Evolutionary conservation across 2,797 vertebrate genomes (phyloP).

Genomic region (Carduelis carduelis): DNA sequence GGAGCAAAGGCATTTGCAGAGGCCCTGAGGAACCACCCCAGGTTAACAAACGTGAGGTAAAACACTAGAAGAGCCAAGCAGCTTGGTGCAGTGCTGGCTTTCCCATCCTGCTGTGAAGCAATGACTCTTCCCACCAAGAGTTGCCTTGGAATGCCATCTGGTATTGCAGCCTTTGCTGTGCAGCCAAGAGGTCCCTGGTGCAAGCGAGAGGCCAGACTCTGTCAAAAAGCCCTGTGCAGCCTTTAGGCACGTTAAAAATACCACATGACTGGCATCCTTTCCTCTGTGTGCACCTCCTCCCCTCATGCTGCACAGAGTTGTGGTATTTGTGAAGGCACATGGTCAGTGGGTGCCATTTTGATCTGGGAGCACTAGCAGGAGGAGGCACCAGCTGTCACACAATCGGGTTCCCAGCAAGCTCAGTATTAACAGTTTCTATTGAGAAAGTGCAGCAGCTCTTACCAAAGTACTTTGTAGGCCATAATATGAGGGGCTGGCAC

Average conservation of each 20-base stretch:
- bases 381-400: background rate
- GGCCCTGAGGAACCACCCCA: conserved; percentile 85
- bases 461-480: background rate
- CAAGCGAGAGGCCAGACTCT: background rate
- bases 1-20: conserved; percentile 90
- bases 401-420: background rate
- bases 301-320: background rate
- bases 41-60: conserved; percentile 87
- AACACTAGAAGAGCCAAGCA: background rate
- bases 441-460: background rate
- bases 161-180: background rate
- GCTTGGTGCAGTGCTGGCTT: background rate
- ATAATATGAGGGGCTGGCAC: background rate
- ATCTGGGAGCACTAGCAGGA: background rate
- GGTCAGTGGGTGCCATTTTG: conserved; percentile 11
- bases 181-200: background rate
- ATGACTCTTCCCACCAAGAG: background rate
- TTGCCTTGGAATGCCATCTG: background rate
- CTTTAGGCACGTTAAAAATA: background rate
- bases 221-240: background rate
- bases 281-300: background rate
- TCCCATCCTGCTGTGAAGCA: background rate
- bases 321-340: background rate
- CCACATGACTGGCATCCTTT: background rate
- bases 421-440: background rate